phyloP scores from a whole-genome alignment of 2,113 vertebrate species.

The Datnioides undecimradiatus region DNA sequence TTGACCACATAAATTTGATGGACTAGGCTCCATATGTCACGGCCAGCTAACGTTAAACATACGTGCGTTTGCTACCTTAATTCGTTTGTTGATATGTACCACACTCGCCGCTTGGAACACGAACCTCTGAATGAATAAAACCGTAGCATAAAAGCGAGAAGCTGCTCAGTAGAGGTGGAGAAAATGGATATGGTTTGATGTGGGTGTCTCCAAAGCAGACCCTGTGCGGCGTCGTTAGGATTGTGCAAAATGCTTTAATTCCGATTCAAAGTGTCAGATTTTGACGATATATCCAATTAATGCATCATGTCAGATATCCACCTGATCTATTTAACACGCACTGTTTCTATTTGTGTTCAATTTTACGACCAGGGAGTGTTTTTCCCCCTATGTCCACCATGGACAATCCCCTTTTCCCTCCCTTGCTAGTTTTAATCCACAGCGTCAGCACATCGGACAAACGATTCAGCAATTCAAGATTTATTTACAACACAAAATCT shows the following conservation, averaged over 20 bases:
- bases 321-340: too few species aligned
- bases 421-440: constrained; percentile 54
- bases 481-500: background rate
- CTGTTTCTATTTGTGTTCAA: background rate
- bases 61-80: constrained; percentile 3
- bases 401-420: constrained; percentile 57
- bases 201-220: constrained; percentile 74
- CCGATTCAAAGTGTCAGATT: background rate
- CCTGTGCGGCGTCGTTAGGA: constrained; percentile 18
- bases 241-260: constrained; percentile 13
- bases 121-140: constrained; percentile 22
- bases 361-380: constrained; percentile 28
- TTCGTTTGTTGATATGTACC: background rate
- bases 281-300: background rate
- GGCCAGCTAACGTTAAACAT: constrained; percentile 16
- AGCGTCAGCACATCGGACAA: constrained; percentile 50
- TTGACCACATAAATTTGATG: constrained; percentile 58
- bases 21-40: constrained; percentile 51
- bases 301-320: background rate
- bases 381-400: constrained; percentile 41
- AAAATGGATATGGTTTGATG: constrained; percentile 70
- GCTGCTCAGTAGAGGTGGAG: constrained; percentile 26
- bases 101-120: background rate
- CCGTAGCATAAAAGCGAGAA: constrained; percentile 15
- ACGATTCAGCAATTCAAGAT: background rate